These are phyloP conservation scores for Leptinotarsa undecemlineata DNA, from an alignment of 1,140 invertebrate species.

Conservation along the genomic window DNA sequence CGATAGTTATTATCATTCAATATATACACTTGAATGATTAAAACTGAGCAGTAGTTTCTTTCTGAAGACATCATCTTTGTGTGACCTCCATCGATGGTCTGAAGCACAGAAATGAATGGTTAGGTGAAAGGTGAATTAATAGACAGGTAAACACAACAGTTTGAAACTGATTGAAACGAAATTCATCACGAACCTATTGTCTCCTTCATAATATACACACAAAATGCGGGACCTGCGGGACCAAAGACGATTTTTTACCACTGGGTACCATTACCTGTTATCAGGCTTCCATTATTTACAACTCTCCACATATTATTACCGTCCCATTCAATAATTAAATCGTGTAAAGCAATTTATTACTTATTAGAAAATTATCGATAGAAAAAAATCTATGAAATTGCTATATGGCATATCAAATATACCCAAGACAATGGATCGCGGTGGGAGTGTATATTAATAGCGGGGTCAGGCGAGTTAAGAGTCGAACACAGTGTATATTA, in stretches of 20 bases:
- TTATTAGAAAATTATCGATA: constrained; percentile 29
- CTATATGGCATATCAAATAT: constrained; percentile 32
- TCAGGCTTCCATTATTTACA: constrained; percentile 16
- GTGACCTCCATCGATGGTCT: too few relatives aligned
- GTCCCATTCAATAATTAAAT: constrained; percentile 22
- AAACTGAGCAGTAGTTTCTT: too few relatives aligned
- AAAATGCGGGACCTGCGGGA: not conserved
- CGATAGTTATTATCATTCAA: too few relatives aligned
- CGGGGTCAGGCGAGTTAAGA: constrained; percentile 45
- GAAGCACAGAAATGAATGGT: too few relatives aligned
- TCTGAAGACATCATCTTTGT: too few relatives aligned
- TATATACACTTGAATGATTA: too few relatives aligned
- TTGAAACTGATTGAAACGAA: too few relatives aligned
- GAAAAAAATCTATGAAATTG: constrained; percentile 32
- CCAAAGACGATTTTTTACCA: not conserved
- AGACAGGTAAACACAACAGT: too few relatives aligned
- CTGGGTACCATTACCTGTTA: constrained; percentile 1
- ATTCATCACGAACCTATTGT: not conserved
- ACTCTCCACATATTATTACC: constrained; percentile 18
- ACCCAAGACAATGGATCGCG: constrained; percentile 42
- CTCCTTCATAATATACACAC: not conserved
- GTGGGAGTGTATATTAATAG: constrained; percentile 51
- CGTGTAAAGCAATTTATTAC: constrained; percentile 30
- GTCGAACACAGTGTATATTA: constrained; percentile 45
- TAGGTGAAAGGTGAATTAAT: too few relatives aligned